Base-by-base conservation (phyloP, 2,888 invertebrate species). In the Orchesellides sinensis region DNA sequence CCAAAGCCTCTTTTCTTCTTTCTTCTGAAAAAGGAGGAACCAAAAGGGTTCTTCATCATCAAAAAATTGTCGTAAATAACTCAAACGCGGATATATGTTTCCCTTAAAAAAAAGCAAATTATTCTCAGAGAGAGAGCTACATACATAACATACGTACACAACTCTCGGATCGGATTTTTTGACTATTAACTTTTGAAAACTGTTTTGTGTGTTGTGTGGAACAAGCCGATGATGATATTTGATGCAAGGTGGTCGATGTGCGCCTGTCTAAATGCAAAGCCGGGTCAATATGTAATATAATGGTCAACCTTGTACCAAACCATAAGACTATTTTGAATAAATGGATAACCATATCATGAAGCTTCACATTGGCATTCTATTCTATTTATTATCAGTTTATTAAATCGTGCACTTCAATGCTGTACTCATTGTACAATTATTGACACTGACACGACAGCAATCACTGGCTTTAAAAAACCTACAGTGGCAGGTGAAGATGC, bases 41-140 rank as follows among this genome's bases (percentile, higher is more conserved):
- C 77, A 77, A 77, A 77, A 77, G 77, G 77, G 77, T 77, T 77
- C 77, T 77, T 77, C 77, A 77, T 77, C 77, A 77, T 77, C 77
- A 77, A 77, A 77, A 75, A 77, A 77, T 77, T 77, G 77, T 77
- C 77, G 77, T 77, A 77, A 77, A 77, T 77, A 77, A 77, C 77
- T 77, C 77, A 77, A 66, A 66, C n/a, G 54, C 68, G 77, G 77
- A 77, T n/a, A n/a, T n/a, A n/a, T n/a, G n/a, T n/a, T 77, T 77
- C 77, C 68, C 77, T 77, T 40, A 25, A 19, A 66, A 66, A 66
- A 75, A 66, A 19, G 14, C 52, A 74, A 74, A 74, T 74, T 74
- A 74, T 74, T 74, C 74, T n/a, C n/a, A 47, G 54, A 54, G 54
- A 23, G 25, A 49, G 49, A 49, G 49, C 49, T 5, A 23, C 14